These are phyloP conservation scores for Cephonodes hylas DNA, from an alignment of 2,888 invertebrate genomes.

Conservation along the genomic window DNA sequence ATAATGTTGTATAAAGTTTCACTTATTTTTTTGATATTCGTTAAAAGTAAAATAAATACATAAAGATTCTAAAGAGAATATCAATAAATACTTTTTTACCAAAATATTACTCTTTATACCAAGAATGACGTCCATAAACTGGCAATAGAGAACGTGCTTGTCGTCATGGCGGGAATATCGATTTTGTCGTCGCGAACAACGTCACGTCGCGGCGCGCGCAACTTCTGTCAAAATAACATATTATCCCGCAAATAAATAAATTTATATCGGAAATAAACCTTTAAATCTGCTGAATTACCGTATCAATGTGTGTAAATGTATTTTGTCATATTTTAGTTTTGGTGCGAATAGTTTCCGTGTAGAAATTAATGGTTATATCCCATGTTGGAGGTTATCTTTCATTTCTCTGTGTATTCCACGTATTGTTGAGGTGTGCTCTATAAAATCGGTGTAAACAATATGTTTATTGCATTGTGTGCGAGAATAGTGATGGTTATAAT, in stretches of 20 bases:
- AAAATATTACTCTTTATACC: not conserved
- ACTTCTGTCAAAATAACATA: conserved; percentile 54
- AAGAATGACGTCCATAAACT: not conserved
- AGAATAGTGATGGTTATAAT: not conserved
- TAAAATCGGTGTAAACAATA: not conserved
- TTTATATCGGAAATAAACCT: conserved; percentile 18
- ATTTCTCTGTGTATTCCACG: not conserved
- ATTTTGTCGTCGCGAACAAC: conserved; percentile 46
- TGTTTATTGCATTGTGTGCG: not conserved
- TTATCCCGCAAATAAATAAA: conserved; percentile 30
- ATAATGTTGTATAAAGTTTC: too few relatives aligned
- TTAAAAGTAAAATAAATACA: too few relatives aligned
- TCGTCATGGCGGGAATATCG: conserved; percentile 45
- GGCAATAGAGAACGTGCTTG: conserved; percentile 7
- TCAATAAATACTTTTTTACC: not conserved
- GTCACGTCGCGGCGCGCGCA: conserved; percentile 58
- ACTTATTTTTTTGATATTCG: too few relatives aligned
- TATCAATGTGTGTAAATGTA: not conserved
- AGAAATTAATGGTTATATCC: not conserved
- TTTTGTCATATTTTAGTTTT: not conserved
- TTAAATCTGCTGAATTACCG: not conserved
- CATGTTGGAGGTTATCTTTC: not conserved
- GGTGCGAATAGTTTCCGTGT: not conserved
- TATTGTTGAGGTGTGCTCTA: not conserved
- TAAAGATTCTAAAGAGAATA: too few relatives aligned